Conservation (phyloP, 1,140 invertebrate genomes). For the Zaprionus ornatus region DNA sequence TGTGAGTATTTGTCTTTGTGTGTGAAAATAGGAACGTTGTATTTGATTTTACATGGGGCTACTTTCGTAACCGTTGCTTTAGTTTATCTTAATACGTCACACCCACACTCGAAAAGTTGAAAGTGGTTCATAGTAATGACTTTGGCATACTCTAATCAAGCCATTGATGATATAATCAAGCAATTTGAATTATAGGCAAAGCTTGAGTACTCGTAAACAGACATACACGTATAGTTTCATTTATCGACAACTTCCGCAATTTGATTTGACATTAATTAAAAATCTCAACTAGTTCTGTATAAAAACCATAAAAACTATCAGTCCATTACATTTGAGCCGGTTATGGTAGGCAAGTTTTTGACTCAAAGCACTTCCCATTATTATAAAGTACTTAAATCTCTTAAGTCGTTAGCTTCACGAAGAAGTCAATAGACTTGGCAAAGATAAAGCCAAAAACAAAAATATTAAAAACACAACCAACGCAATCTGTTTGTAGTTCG, state of each 20-base stretch:
- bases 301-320: neutral
- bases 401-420: neutral
- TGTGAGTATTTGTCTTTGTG: neutral
- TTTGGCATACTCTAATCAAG: neutral
- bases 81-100: constrained; percentile 48
- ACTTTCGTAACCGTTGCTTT: constrained; percentile 59
- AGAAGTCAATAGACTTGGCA: constrained; percentile 17
- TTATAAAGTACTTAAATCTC: neutral
- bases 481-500: constrained; percentile 21
- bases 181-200: neutral
- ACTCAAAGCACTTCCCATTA: neutral
- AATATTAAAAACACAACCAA: constrained; percentile 24
- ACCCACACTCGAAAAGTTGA: constrained; percentile 34
- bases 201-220: neutral
- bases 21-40: neutral
- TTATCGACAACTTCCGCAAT: neutral
- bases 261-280: neutral
- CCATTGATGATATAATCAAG: neutral
- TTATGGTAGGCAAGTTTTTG: neutral
- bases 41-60: constrained; percentile 22
- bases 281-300: neutral
- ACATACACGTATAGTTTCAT: too few relatives aligned
- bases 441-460: constrained; percentile 1
- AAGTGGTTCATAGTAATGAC: neutral
- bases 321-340: neutral